Base-by-base conservation (phyloP, 1,140 invertebrate species). In the Acromyrmex echinatior region DNA sequence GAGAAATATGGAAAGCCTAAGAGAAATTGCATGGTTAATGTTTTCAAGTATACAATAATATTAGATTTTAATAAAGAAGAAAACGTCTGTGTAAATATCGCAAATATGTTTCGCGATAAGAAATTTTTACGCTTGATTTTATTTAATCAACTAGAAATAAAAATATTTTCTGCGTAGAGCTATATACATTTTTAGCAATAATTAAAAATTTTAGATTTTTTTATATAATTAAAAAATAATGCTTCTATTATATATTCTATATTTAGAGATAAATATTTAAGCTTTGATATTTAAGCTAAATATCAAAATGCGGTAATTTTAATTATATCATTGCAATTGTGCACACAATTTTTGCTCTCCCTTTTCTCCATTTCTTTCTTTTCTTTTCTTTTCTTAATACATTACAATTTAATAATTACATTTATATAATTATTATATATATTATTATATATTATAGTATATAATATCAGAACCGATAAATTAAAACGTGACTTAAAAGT, bases 61-160 rank as follows among this genome's bases (percentile, higher is more conserved):
- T 76, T 84, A 76, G 31, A 84, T 31, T 81, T 3, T 25, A 51
- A 28, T 12, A 14, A 60, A 60, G 7, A 53, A 65, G 16, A 71
- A 65, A 21, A 49, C 49, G 60, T 73, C 4, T 82, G 6, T 45
- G 9, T 45, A 45, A 51, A 51, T 51, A 14, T 16, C 21, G 1
- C 18, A 21, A 62, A 49, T 71, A 71, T 81, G 5, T 70, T 56
- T 68, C 16, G 28, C n/a, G 6, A 21, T 10, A 53, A 35, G 1
- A 53, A 35, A n/a, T 14, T 70, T 25, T 70, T 56, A 39, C 9
- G 14, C 2, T 65, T 53, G 7, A 80, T 35, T 56, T n/a, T 12
- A 68, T 35, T 66, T 31, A 3, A 25, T 25, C 5, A 28, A 49
- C 49, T 5, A 14, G 3, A 65, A 56, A 56, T 71, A 12, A 39